These are phyloP conservation scores for Conistra vaccinii DNA, from an alignment of 2,888 invertebrate species.

Conservation along the genomic window DNA sequence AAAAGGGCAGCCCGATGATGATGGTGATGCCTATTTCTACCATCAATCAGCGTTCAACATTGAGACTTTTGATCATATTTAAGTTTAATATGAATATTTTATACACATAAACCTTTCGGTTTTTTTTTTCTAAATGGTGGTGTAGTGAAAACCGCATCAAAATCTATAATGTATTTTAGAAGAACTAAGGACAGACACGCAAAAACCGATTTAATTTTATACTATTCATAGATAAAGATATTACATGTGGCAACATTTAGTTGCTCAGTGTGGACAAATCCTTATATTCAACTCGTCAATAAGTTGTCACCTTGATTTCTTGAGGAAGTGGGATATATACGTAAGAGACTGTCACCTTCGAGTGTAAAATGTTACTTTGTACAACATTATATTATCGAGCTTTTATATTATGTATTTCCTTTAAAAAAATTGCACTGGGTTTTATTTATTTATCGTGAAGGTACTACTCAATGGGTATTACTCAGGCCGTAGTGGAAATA, in stretches of 20 bases:
- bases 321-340: slow-evolving; percentile 40
- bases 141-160: neutral
- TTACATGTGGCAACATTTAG: neutral
- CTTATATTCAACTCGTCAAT: slow-evolving; percentile 36
- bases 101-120: neutral
- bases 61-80: no score
- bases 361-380: slow-evolving; percentile 18
- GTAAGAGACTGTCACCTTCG: slow-evolving; percentile 42
- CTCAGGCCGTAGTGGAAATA: no score
- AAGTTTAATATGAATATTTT: no score
- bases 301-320: slow-evolving; percentile 50
- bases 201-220: neutral
- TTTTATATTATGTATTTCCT: neutral
- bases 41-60: neutral
- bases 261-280: slow-evolving; percentile 9
- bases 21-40: neutral
- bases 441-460: neutral
- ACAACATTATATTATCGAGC: neutral
- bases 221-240: neutral
- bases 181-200: no score
- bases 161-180: no score
- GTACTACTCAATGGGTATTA: no score
- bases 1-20: neutral
- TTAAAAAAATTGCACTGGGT: neutral
- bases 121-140: neutral